These are phyloP conservation scores for Oreohelix idahoensis DNA, from an alignment of 1,140 invertebrate species.

Conservation along the genomic window DNA sequence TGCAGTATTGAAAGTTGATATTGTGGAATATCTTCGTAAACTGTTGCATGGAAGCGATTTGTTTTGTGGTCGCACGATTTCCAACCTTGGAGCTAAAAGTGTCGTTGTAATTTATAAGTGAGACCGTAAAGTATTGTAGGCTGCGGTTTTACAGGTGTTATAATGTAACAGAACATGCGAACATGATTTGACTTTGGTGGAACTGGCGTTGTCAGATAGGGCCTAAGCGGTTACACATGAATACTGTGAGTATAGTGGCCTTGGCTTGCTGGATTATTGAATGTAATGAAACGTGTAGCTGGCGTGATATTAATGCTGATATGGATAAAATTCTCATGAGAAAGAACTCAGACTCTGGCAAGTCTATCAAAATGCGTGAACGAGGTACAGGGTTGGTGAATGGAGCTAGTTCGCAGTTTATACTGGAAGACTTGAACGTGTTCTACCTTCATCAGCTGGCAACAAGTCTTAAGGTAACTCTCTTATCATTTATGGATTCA, in stretches of 20 bases:
- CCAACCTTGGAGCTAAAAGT: too few species aligned
- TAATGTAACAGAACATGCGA: too few species aligned
- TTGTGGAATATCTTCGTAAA: too few species aligned
- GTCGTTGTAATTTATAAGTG: too few species aligned
- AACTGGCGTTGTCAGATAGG: too few species aligned
- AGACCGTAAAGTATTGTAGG: too few species aligned
- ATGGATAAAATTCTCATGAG: constrained; percentile 37
- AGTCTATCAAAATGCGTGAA: not conserved
- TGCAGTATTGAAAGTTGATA: too few species aligned
- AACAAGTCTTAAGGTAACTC: constrained; percentile 60
- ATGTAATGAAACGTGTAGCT: not conserved
- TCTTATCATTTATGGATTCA: too few species aligned
- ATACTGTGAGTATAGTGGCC: not conserved
- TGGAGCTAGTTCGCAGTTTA: constrained; percentile 46
- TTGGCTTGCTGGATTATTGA: constrained; percentile 2
- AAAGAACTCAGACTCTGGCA: constrained; percentile 25
- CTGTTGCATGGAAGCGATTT: too few species aligned
- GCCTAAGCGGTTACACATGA: not conserved
- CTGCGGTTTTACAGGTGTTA: too few species aligned
- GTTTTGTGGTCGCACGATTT: too few species aligned
- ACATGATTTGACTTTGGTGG: too few species aligned
- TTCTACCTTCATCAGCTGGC: constrained; percentile 66
- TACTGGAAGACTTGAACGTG: constrained; percentile 66
- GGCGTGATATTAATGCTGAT: not conserved
- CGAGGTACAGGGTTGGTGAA: constrained; percentile 14